Conservation (phyloP, 2,113 vertebrate genomes). For the Triplophysa tibetana region DNA sequence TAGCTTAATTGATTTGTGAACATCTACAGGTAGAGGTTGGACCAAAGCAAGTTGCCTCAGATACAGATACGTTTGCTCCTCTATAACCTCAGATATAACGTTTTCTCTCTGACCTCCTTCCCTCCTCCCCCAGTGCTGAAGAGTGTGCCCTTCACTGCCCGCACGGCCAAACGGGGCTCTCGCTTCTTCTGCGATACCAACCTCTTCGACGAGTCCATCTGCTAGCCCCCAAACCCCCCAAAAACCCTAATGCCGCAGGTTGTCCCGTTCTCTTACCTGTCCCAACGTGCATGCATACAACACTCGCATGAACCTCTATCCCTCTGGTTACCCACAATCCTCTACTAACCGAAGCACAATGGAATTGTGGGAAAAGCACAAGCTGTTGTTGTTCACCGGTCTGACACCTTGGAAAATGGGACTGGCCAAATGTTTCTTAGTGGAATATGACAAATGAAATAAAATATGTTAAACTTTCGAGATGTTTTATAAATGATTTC, state of each 20-base stretch:
- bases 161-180: constrained; percentile 95
- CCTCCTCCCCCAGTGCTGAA: constrained; percentile 86
- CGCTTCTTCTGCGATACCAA: constrained; percentile 97
- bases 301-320: constrained; percentile 63
- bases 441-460: constrained; percentile 31
- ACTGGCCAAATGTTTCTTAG: constrained; percentile 14
- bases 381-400: background rate
- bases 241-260: constrained; percentile 72
- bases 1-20: too few species aligned
- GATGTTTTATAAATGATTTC: too few species aligned
- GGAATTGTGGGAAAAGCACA: constrained; percentile 1
- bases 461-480: background rate
- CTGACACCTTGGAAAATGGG: constrained; percentile 2
- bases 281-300: constrained; percentile 61
- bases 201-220: constrained; percentile 95
- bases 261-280: constrained; percentile 65
- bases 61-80: background rate
- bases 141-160: constrained; percentile 97
- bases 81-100: constrained; percentile 66
- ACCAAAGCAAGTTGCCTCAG: too few species aligned
- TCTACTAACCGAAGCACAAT: constrained; percentile 60
- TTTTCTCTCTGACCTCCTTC: constrained; percentile 71
- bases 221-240: constrained; percentile 79
- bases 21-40: too few species aligned
- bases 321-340: constrained; percentile 32